Percentiles rank a stretch among this genome's conserved stretches.
phyloP scores from a whole-genome alignment of 2,888 invertebrate species.

The Aporophyla nigra region DNA sequence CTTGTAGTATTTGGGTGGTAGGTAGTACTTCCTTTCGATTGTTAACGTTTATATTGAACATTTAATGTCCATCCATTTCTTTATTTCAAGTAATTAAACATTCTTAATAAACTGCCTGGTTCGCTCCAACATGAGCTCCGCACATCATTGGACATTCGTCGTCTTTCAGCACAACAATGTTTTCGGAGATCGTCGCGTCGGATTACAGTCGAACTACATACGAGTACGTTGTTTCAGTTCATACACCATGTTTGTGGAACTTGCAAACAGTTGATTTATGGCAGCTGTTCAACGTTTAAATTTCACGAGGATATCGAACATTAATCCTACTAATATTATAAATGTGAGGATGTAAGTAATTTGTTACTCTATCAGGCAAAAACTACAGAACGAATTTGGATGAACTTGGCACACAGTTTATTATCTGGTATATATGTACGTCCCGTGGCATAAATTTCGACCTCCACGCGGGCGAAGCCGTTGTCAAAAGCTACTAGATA shows the following conservation, averaged over 20 bases:
- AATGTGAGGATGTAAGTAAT: no score
- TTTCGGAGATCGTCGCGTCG: constrained; percentile 76
- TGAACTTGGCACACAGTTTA: no score
- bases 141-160: constrained; percentile 74
- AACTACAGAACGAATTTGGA: no score
- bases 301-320: neutral
- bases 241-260: neutral
- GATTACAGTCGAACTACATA: constrained; percentile 42
- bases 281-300: neutral
- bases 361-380: no score
- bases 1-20: neutral
- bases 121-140: constrained; percentile 63
- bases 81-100: neutral
- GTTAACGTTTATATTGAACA: neutral
- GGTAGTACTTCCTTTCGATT: no score
- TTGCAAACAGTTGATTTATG: constrained; percentile 2
- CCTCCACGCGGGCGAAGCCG: no score
- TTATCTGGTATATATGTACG: no score
- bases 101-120: constrained; percentile 36
- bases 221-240: constrained; percentile 1
- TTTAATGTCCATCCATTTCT: neutral
- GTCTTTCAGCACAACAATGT: constrained; percentile 80
- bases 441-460: no score
- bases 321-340: neutral
- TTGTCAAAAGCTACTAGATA: no score